Conservation (phyloP, 2,113 vertebrate genomes). For the Columba janthina region DNA sequence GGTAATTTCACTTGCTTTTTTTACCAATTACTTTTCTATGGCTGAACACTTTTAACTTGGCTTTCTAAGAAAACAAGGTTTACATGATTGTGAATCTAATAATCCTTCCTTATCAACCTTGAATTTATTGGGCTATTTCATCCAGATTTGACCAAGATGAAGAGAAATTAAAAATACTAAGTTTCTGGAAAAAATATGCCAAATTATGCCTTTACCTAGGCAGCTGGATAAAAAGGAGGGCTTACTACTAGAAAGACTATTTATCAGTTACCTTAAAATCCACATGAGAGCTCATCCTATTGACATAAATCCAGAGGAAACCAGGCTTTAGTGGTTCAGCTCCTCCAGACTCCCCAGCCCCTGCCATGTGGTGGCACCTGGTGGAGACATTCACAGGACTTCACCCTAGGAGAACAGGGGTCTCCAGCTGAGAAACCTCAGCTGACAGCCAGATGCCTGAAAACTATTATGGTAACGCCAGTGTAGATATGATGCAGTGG, state of each 20-base stretch:
- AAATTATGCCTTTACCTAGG: neutral
- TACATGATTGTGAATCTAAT: neutral
- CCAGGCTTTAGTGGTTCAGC: neutral
- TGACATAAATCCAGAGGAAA: neutral
- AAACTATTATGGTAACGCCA: neutral
- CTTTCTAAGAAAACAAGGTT: neutral
- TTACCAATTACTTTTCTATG: neutral
- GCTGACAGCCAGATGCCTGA: neutral
- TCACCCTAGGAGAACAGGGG: neutral
- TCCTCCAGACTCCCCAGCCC: neutral
- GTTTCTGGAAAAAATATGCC: neutral
- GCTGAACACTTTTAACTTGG: neutral
- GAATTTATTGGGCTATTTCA: neutral
- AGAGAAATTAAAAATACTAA: neutral
- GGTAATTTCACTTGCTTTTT: neutral
- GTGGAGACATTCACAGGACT: neutral
- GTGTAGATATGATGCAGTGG: neutral
- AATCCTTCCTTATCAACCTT: neutral
- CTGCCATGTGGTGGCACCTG: neutral
- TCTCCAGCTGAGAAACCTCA: neutral
- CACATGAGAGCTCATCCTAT: neutral
- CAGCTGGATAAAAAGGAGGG: neutral
- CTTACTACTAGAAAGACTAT: neutral
- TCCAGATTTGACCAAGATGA: neutral
- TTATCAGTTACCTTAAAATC: neutral